A percentile compares a stretch with the other conserved stretches of the same genome.
These are phyloP conservation scores for Melipona beecheii DNA, from an alignment of 2,888 invertebrate genomes.

Conservation along the genomic window DNA sequence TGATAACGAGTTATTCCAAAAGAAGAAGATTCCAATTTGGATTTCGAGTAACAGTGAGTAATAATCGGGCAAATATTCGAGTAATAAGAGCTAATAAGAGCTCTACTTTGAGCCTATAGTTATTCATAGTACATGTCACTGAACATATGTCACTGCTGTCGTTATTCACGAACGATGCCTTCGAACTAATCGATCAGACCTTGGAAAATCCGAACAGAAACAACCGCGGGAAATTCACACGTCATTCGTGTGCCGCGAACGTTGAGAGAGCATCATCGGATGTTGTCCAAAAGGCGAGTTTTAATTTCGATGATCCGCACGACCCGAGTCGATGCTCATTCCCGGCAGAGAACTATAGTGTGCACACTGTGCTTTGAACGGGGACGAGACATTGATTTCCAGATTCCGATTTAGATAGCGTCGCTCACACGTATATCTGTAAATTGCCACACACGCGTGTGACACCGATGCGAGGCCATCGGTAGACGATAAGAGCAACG, in stretches of 20 bases:
- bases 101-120: too few relatives aligned
- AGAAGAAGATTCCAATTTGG: too few relatives aligned
- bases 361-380: conserved; percentile 28
- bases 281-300: conserved; percentile 28
- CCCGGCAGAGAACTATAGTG: neutral
- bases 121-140: too few relatives aligned
- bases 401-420: conserved; percentile 77
- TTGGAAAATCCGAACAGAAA: neutral
- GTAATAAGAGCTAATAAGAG: too few relatives aligned
- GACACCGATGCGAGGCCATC: conserved; percentile 9
- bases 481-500: conserved; percentile 18
- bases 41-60: too few relatives aligned
- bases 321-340: conserved; percentile 16
- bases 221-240: neutral
- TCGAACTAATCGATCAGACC: neutral
- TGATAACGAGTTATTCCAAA: too few relatives aligned
- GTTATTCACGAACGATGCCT: neutral
- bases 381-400: conserved; percentile 73
- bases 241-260: neutral
- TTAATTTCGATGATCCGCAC: conserved; percentile 31
- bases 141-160: neutral
- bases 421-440: conserved; percentile 30
- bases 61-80: too few relatives aligned
- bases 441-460: conserved; percentile 23
- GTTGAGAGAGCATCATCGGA: neutral